A percentile compares a stretch with the other conserved stretches of the same genome.
Conservation (phyloP, 2,797 vertebrate species). For the Benthosema pterotum region DNA sequence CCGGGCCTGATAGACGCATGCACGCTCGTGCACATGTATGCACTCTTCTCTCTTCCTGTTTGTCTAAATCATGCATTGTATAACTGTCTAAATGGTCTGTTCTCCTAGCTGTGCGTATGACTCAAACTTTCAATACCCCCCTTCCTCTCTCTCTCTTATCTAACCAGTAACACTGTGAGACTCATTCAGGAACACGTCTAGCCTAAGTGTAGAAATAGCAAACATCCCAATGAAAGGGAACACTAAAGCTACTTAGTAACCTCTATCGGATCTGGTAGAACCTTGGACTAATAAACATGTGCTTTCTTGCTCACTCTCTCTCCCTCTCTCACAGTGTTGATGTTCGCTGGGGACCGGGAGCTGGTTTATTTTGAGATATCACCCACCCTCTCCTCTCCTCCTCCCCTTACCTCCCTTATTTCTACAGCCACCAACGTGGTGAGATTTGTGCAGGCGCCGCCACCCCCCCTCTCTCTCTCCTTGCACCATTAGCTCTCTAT, state of each 20-base stretch:
- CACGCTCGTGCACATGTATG: no score
- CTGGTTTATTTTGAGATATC: constrained; percentile 4
- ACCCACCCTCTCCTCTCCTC: no score
- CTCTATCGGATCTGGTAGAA: not conserved
- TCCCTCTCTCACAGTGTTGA: not conserved
- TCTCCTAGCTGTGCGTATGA: not conserved
- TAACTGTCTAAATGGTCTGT: not conserved
- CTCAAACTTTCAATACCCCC: constrained; percentile 24
- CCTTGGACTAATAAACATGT: constrained; percentile 10
- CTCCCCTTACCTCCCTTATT: no score
- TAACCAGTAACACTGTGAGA: not conserved
- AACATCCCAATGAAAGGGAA: constrained; percentile 3
- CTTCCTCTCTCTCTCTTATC: no score
- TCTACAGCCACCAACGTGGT: not conserved
- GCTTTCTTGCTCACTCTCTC: no score
- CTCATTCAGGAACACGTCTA: not conserved
- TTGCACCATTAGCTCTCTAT: not conserved
- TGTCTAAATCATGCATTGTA: no score
- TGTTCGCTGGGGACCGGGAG: not conserved
- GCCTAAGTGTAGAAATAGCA: not conserved
- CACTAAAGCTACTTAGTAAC: constrained; percentile 1
- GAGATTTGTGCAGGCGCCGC: not conserved
- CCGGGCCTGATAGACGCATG: no score
- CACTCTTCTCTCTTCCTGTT: no score
- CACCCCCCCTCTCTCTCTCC: no score